Evolutionary conservation across 2,888 invertebrate species (phyloP).

Genomic region (Toxonevra muliebris): DNA sequence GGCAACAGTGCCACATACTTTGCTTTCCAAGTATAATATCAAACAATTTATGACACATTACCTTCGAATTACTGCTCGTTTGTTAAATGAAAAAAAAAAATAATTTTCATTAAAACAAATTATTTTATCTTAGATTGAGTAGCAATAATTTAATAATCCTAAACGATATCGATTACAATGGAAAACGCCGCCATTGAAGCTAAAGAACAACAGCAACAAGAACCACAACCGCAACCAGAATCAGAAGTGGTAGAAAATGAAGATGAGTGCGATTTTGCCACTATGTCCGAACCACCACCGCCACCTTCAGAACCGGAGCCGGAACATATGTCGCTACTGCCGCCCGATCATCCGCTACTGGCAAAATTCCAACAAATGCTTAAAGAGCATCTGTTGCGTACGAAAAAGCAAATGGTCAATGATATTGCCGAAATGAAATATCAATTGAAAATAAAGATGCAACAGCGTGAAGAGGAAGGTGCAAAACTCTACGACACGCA

Average conservation of each 20-base stretch:
- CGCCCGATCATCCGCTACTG: conserved; percentile 79
- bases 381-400: conserved; percentile 72
- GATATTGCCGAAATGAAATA: conserved; percentile 75
- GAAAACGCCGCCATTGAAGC: neutral
- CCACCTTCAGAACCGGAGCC: conserved; percentile 6
- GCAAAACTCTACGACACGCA: conserved; percentile 66
- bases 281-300: neutral
- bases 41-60: no score
- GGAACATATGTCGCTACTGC: conserved; percentile 59
- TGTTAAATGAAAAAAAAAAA: no score
- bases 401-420: conserved; percentile 72
- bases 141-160: no score
- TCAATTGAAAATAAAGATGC: conserved; percentile 53
- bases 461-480: conserved; percentile 63
- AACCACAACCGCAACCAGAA: neutral
- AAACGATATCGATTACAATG: neutral
- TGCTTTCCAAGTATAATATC: no score
- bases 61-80: no score
- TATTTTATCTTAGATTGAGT: no score
- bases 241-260: neutral
- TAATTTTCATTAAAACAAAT: no score
- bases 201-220: neutral
- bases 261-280: conserved; percentile 15
- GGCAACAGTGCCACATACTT: no score
- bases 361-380: conserved; percentile 77